Percentiles rank a stretch among this genome's conserved stretches.
phyloP scores from a whole-genome alignment of 2,888 invertebrate species.

The Dynastes tityus region DNA sequence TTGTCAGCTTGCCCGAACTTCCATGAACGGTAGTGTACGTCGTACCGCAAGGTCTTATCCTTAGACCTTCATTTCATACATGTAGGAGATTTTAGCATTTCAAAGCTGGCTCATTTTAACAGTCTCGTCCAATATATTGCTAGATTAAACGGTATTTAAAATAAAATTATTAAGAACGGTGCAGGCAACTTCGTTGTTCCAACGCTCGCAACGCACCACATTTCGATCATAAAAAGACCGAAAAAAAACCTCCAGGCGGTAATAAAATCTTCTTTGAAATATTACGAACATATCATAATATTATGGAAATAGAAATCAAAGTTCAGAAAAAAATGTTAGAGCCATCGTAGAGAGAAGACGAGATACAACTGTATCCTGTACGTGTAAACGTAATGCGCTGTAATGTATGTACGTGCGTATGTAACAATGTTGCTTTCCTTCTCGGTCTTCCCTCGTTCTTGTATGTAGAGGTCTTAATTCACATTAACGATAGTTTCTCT shows the following conservation, averaged over 20 bases:
- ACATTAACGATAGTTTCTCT: conserved; percentile 69
- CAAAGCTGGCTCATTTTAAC: no score
- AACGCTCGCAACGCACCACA: neutral
- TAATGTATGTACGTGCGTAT: conserved; percentile 16
- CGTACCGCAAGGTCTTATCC: no score
- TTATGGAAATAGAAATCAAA: conserved; percentile 61
- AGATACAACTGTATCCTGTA: conserved; percentile 69
- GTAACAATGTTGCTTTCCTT: conserved; percentile 17
- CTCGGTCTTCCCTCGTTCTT: conserved; percentile 31
- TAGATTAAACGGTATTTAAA: no score
- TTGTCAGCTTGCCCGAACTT: no score
- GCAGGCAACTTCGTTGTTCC: neutral
- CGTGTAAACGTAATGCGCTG: conserved; percentile 49
- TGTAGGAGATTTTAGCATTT: no score
- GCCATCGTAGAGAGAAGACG: conserved; percentile 58
- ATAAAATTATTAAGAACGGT: neutral
- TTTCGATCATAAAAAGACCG: conserved; percentile 18
- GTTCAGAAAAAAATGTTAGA: conserved; percentile 19
- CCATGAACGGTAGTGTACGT: no score
- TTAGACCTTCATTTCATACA: no score
- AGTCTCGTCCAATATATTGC: no score
- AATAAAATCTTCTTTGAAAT: conserved; percentile 51
- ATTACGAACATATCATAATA: conserved; percentile 67
- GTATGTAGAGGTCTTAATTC: conserved; percentile 67
- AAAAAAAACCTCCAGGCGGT: conserved; percentile 21